phyloP scores from a whole-genome alignment of 2,888 invertebrate species.

The Drosophila anceps region DNA sequence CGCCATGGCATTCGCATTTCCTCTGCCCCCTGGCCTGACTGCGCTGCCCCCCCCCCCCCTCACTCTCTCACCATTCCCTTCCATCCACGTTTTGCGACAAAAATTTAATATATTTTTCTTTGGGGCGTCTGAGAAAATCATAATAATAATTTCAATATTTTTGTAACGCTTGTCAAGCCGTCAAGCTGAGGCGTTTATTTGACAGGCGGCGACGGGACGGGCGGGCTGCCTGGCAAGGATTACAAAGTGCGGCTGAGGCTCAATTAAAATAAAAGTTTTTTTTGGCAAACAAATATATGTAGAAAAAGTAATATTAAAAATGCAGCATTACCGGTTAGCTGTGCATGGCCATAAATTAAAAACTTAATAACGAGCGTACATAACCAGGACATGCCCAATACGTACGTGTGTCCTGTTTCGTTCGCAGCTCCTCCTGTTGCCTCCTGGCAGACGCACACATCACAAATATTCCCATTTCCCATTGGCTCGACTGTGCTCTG shows the following conservation, averaged over 20 bases:
- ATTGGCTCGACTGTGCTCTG: background rate
- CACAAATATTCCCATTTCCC: conserved; percentile 59
- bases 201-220: conserved; percentile 61
- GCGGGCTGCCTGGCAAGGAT: conserved; percentile 13
- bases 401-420: conserved; percentile 51
- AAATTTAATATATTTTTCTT: conserved; percentile 75
- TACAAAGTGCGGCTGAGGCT: conserved; percentile 40
- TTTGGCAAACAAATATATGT: conserved; percentile 50
- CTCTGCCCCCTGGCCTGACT: conserved; percentile 33
- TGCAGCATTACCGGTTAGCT: conserved; percentile 25
- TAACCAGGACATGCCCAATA: conserved; percentile 82
- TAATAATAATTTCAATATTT: conserved; percentile 81
- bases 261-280: conserved; percentile 82
- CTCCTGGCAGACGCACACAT: conserved; percentile 54
- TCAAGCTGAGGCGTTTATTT: conserved; percentile 75
- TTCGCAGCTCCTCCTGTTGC: background rate
- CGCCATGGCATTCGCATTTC: conserved; percentile 52
- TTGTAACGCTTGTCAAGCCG: conserved; percentile 61
- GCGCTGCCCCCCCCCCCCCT: conserved; percentile 1
- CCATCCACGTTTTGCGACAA: conserved; percentile 35
- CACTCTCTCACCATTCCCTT: too few relatives aligned
- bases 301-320: conserved; percentile 4
- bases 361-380: conserved; percentile 82
- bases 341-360: conserved; percentile 81
- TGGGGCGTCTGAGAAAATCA: conserved; percentile 65